Evolutionary conservation across 2,888 invertebrate species (phyloP).

Genomic region (Ennomos erosarius): DNA sequence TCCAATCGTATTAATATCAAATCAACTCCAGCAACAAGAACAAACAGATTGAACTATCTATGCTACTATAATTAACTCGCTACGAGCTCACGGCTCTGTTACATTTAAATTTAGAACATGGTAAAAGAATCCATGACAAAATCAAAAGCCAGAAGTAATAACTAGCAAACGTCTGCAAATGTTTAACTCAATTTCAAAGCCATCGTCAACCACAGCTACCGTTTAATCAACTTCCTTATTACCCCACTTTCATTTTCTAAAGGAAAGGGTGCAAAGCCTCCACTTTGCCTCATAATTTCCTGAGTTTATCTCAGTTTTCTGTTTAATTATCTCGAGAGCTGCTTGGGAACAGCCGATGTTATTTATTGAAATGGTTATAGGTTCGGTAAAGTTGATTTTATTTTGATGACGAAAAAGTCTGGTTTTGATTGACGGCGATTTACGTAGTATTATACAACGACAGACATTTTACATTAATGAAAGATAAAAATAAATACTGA

Average conservation of each 20-base stretch:
- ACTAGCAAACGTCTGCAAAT: too few relatives aligned
- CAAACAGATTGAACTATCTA: too few relatives aligned
- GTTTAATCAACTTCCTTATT: conserved; percentile 43
- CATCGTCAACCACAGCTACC: conserved; percentile 37
- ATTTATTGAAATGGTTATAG: not conserved
- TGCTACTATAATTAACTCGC: too few relatives aligned
- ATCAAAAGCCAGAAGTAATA: conserved; percentile 15
- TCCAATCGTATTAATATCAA: too few relatives aligned
- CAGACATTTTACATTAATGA: too few relatives aligned
- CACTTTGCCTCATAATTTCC: conserved; percentile 28
- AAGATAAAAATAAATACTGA: too few relatives aligned
- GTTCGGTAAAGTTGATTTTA: not conserved
- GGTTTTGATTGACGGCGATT: too few relatives aligned
- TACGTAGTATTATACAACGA: too few relatives aligned
- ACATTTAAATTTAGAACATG: not conserved
- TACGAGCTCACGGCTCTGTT: too few relatives aligned
- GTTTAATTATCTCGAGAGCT: conserved; percentile 24
- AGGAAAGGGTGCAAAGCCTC: conserved; percentile 32
- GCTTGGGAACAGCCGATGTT: conserved; percentile 9
- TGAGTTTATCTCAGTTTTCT: conserved; percentile 27
- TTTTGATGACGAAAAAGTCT: too few relatives aligned
- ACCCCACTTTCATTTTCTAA: conserved; percentile 44
- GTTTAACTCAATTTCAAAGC: not conserved
- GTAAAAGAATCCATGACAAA: not conserved
- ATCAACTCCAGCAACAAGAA: too few relatives aligned